Conservation (phyloP, 2,797 vertebrate species). For the Gadopsis bispinosus region DNA sequence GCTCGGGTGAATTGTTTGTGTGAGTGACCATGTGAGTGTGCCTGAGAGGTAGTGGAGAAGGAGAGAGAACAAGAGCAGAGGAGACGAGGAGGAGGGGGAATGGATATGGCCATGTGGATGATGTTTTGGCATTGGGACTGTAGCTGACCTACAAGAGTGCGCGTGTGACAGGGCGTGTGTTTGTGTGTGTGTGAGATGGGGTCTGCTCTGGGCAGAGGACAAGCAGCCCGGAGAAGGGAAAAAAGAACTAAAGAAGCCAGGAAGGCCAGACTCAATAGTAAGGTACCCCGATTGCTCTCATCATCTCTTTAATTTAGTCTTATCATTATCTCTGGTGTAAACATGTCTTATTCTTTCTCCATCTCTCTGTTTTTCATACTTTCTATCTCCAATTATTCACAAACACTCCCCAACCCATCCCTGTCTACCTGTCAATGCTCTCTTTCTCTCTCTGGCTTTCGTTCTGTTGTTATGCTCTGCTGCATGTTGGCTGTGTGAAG, state of each 20-base stretch:
- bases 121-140: conserved; percentile 72
- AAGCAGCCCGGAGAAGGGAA: conserved; percentile 75
- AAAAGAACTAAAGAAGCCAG: conserved; percentile 78
- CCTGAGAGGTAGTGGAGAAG: conserved; percentile 58
- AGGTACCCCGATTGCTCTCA: conserved; percentile 82
- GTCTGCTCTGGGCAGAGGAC: conserved; percentile 78
- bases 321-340: conserved; percentile 26
- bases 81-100: conserved; percentile 46
- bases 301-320: conserved; percentile 62
- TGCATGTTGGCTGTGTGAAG: conserved; percentile 78
- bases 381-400: conserved; percentile 38
- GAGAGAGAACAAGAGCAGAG: conserved; percentile 46
- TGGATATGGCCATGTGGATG: conserved; percentile 75
- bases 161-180: conserved; percentile 58
- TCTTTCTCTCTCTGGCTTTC: conserved; percentile 42
- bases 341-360: conserved; percentile 16
- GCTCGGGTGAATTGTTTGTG: conserved; percentile 53
- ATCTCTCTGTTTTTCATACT: conserved; percentile 43
- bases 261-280: conserved; percentile 87
- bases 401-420: conserved; percentile 43
- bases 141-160: conserved; percentile 74
- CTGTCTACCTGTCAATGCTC: conserved; percentile 62
- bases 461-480: conserved; percentile 75
- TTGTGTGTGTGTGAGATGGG: conserved; percentile 72
- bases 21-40: conserved; percentile 69